A percentile compares a stretch with the other conserved stretches of the same genome.
phyloP scores from a whole-genome alignment of 2,113 vertebrate species.

The Platysternon megacephalum region DNA sequence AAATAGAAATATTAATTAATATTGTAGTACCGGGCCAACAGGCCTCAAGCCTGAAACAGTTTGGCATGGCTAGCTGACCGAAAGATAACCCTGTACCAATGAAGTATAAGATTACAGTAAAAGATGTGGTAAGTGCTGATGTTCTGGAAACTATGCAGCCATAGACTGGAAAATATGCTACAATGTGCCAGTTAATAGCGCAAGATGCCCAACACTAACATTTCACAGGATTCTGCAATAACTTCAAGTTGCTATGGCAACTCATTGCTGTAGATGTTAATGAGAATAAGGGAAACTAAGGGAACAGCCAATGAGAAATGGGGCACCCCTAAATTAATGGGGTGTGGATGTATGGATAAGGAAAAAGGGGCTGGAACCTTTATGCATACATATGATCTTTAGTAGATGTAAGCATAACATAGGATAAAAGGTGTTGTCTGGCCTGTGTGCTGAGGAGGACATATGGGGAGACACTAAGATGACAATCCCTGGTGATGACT shows the following conservation, averaged over 20 bases:
- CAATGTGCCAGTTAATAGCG: not conserved
- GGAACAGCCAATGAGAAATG: not conserved
- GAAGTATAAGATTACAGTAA: not conserved
- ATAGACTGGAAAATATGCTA: not conserved
- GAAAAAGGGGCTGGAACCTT: not conserved
- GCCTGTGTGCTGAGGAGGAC: not conserved
- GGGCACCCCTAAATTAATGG: not conserved
- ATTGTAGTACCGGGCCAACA: not conserved
- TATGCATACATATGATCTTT: not conserved
- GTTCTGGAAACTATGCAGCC: not conserved
- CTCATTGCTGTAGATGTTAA: not conserved
- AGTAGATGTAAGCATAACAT: not conserved
- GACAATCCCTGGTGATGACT: too few relatives aligned
- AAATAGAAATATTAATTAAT: not conserved
- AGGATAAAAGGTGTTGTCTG: not conserved
- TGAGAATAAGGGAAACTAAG: not conserved
- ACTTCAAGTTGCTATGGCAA: not conserved
- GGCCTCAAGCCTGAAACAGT: too few relatives aligned
- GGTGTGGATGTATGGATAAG: not conserved
- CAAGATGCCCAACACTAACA: not conserved
- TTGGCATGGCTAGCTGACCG: not conserved
- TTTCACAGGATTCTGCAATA: not conserved
- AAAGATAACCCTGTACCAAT: not conserved
- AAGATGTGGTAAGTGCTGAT: not conserved
- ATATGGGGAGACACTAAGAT: not conserved